Percentiles rank a stretch among this genome's conserved stretches.
phyloP scores from a whole-genome alignment of 1,140 invertebrate genomes.

The Drosophila quadrilineata region DNA sequence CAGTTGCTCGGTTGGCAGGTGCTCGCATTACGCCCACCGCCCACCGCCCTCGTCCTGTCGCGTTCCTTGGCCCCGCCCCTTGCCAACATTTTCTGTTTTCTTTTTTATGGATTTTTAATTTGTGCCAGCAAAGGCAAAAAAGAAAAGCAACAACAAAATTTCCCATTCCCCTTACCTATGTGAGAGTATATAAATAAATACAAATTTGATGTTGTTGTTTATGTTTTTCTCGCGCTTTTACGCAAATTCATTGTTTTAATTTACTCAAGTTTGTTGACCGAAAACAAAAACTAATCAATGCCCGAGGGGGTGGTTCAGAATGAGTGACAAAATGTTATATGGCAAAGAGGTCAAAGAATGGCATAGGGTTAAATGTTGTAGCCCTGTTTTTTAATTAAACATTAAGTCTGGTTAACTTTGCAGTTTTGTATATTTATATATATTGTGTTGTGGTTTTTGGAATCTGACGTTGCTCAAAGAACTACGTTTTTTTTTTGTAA shows the following conservation, averaged over 20 bases:
- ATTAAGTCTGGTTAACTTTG: constrained; percentile 44
- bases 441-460: constrained; percentile 42
- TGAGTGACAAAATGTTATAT: no score
- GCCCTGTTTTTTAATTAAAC: constrained; percentile 69
- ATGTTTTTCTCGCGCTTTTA: constrained; percentile 56
- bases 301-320: not conserved
- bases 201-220: constrained; percentile 14
- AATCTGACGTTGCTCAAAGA: constrained; percentile 13
- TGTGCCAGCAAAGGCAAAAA: no score
- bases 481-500: constrained; percentile 2
- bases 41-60: not conserved
- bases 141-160: no score
- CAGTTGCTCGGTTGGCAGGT: constrained; percentile 32
- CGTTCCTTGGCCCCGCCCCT: constrained; percentile 20
- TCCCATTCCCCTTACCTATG: constrained; percentile 22
- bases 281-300: constrained; percentile 79
- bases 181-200: not conserved
- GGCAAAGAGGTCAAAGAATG: constrained; percentile 44
- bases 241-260: constrained; percentile 79
- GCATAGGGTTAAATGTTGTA: constrained; percentile 48
- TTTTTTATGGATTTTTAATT: constrained; percentile 70
- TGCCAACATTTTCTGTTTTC: constrained; percentile 11
- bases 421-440: constrained; percentile 25
- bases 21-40: not conserved
- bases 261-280: constrained; percentile 78